phyloP scores from a whole-genome alignment of 2,113 vertebrate genomes.

The Rhadina sibilatrix region DNA sequence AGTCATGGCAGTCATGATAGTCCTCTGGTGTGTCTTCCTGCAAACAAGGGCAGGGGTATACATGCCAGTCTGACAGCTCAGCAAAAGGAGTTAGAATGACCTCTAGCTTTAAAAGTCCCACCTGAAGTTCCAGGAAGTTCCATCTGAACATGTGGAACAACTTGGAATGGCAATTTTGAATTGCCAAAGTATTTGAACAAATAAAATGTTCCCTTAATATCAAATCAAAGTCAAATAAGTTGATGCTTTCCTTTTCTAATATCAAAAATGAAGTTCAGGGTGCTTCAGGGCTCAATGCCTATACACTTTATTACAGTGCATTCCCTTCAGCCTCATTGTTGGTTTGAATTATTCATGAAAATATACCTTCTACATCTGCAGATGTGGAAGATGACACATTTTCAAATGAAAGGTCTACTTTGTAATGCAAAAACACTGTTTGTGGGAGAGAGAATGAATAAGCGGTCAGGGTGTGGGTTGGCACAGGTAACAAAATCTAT shows the following conservation, averaged over 20 bases:
- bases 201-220: background rate
- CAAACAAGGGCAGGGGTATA: background rate
- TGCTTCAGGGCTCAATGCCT: background rate
- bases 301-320: background rate
- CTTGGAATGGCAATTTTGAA: background rate
- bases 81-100: background rate
- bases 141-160: background rate
- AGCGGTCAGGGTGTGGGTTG: background rate
- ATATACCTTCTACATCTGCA: background rate
- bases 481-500: background rate
- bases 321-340: background rate
- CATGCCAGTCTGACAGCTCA: background rate
- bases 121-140: background rate
- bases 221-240: background rate
- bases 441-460: background rate
- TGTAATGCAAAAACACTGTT: background rate
- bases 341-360: constrained; percentile 22
- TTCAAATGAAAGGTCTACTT: constrained; percentile 2
- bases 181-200: background rate
- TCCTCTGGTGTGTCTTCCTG: background rate
- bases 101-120: background rate
- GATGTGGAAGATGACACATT: background rate
- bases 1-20: background rate
- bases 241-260: background rate
- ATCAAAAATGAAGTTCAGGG: background rate